phyloP scores from a whole-genome alignment of 2,888 invertebrate species.

The Catocala fraxini region DNA sequence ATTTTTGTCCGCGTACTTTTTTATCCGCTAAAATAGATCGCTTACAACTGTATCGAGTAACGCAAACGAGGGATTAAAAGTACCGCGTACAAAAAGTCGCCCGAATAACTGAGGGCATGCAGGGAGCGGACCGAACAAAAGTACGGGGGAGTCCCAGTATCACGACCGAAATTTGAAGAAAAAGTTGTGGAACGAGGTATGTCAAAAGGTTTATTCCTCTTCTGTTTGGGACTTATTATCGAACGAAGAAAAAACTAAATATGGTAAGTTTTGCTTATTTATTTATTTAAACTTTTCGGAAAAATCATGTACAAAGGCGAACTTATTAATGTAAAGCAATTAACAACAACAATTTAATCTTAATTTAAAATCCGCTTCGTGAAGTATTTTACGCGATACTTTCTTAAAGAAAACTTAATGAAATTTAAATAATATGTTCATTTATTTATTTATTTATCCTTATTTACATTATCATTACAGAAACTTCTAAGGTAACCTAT shows the following conservation, averaged over 20 bases:
- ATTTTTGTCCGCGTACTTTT: no score
- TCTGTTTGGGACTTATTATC: slow-evolving; percentile 13
- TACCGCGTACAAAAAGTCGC: slow-evolving; percentile 22
- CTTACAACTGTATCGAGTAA: slow-evolving; percentile 16
- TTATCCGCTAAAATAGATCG: slow-evolving; percentile 3
- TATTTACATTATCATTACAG: no score
- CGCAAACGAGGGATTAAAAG: slow-evolving; percentile 12
- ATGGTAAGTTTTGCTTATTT: slow-evolving; percentile 13
- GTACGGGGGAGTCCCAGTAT: slow-evolving; percentile 25
- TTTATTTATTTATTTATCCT: no score
- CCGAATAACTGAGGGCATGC: slow-evolving; percentile 17
- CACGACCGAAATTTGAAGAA: slow-evolving; percentile 12
- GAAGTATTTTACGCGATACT: no score
- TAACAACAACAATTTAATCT: no score
- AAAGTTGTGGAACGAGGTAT: slow-evolving; percentile 13
- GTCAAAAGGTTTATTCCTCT: slow-evolving; percentile 12
- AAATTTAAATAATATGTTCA: no score
- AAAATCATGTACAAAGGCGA: background rate
- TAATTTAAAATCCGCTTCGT: no score
- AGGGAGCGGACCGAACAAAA: slow-evolving; percentile 21
- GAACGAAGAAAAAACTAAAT: slow-evolving; percentile 9
- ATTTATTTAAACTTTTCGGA: slow-evolving; percentile 4
- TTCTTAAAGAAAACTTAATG: no score
- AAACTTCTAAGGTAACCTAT: no score
- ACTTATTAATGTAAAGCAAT: no score